Conservation (phyloP, 1,140 invertebrate species). For the Copidosoma floridanum region DNA sequence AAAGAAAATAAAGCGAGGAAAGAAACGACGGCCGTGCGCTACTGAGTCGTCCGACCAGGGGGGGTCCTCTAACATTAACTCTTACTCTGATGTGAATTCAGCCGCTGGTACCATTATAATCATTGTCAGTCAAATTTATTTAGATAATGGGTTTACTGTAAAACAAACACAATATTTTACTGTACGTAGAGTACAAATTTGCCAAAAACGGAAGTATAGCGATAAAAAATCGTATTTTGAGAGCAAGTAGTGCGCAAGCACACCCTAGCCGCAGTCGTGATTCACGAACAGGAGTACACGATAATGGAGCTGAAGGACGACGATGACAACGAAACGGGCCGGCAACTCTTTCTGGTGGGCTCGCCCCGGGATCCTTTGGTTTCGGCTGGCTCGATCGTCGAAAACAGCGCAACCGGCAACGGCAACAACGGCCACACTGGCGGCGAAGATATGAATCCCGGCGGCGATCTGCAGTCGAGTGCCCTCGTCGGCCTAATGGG, state of each 20-base stretch:
- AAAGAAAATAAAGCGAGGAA: constrained; percentile 35
- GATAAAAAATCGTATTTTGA: no score
- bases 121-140: no score
- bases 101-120: no score
- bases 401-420: constrained; percentile 25
- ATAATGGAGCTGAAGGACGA: constrained; percentile 53
- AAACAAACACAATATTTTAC: no score
- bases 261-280: not conserved
- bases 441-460: constrained; percentile 45
- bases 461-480: constrained; percentile 46
- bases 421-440: no score
- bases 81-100: no score
- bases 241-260: no score
- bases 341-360: constrained; percentile 49
- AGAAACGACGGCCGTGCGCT: constrained; percentile 36
- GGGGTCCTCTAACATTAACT: no score
- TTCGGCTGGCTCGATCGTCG: constrained; percentile 44
- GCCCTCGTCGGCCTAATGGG: constrained; percentile 50
- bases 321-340: constrained; percentile 40
- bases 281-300: not conserved
- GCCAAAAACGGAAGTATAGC: no score
- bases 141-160: no score
- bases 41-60: constrained; percentile 26
- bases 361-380: constrained; percentile 48
- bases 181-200: no score